phyloP scores from a whole-genome alignment of 1,140 invertebrate genomes.

The Danaus plexippus region DNA sequence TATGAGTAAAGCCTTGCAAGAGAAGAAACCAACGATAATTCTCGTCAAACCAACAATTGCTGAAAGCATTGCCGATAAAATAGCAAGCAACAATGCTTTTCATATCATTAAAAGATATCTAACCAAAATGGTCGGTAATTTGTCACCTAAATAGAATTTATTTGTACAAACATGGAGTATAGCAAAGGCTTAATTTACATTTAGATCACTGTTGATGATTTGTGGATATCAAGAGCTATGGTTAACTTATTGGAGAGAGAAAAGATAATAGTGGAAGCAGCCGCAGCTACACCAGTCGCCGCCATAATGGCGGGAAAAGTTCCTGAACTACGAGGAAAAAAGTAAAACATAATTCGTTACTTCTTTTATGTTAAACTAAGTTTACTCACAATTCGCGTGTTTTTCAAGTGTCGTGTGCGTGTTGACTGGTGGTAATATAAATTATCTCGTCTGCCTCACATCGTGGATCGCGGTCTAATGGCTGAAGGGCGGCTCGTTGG shows the following conservation, averaged over 20 bases:
- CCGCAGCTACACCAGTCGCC: conserved; percentile 26
- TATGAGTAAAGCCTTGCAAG: too few relatives aligned
- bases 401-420: conserved; percentile 81
- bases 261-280: conserved; percentile 30
- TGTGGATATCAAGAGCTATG: conserved; percentile 30
- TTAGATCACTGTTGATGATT: conserved; percentile 30
- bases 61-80: too few relatives aligned
- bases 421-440: conserved; percentile 92
- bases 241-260: conserved; percentile 26
- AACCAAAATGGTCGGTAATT: too few relatives aligned
- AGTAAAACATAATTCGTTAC: conserved; percentile 10
- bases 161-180: background rate
- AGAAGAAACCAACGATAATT: too few relatives aligned
- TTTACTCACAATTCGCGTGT: background rate
- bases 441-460: conserved; percentile 87
- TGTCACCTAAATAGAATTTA: too few relatives aligned
- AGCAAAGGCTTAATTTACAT: background rate
- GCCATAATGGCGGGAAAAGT: conserved; percentile 26
- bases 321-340: conserved; percentile 27
- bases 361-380: conserved; percentile 30
- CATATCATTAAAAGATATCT: too few relatives aligned
- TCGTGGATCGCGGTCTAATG: conserved; percentile 87
- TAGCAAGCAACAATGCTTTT: too few relatives aligned
- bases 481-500: conserved; percentile 88
- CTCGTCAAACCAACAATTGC: too few relatives aligned